Evolutionary conservation across 2,113 vertebrate species (phyloP).

Genomic region (Pterocles orientalis): DNA sequence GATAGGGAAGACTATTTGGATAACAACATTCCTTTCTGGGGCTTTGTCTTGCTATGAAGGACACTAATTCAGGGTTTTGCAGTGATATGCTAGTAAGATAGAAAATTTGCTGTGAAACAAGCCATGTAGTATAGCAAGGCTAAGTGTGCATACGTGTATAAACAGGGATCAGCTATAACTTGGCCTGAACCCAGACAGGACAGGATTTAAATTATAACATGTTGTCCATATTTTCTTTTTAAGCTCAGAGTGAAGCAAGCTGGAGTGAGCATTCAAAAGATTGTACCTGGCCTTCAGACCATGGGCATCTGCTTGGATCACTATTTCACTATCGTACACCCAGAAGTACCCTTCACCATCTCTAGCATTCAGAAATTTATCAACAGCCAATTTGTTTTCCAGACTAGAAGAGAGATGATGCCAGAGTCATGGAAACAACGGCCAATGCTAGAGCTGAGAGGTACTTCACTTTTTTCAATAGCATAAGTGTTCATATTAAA

Average conservation of each 20-base stretch:
- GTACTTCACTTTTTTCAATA: conserved; percentile 6
- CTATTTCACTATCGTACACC: conserved; percentile 76
- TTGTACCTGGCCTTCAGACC: conserved; percentile 75
- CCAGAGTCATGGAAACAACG: conserved; percentile 72
- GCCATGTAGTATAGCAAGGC: neutral
- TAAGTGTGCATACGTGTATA: neutral
- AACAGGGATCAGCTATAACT: neutral
- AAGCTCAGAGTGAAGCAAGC: conserved; percentile 76
- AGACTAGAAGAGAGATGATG: conserved; percentile 75
- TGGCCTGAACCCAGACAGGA: neutral
- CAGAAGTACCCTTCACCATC: conserved; percentile 76
- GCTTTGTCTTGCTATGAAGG: neutral
- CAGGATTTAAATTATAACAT: neutral
- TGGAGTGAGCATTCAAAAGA: conserved; percentile 78
- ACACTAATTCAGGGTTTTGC: neutral
- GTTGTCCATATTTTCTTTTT: neutral
- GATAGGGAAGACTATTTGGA: neutral
- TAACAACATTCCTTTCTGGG: neutral
- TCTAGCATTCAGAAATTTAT: conserved; percentile 77
- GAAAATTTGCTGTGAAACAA: neutral
- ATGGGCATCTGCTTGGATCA: conserved; percentile 72
- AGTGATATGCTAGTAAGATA: neutral
- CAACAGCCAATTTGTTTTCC: conserved; percentile 80
- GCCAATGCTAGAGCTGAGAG: conserved; percentile 77
- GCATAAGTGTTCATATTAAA: neutral